Conservation (phyloP, 2,888 invertebrate species). For the Notocelia uddmanniana region DNA sequence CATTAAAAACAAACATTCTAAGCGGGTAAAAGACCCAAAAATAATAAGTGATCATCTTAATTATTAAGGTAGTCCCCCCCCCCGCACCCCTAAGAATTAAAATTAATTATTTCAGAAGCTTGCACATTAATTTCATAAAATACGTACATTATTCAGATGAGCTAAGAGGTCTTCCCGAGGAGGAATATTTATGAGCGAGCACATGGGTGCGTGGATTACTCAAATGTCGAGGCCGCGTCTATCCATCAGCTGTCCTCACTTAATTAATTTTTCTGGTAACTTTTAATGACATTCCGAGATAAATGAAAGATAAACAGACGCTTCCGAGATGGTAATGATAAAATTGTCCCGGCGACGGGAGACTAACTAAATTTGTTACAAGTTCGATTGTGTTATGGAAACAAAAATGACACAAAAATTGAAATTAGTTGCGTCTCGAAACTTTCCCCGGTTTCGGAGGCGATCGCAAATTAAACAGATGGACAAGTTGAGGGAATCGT, state of each 20-base stretch:
- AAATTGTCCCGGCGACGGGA: conserved; percentile 17
- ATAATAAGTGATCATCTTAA: conserved; percentile 11
- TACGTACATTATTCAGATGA: conserved; percentile 44
- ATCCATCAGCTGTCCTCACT: conserved; percentile 38
- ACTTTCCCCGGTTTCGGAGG: conserved; percentile 42
- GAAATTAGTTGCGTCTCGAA: conserved; percentile 48
- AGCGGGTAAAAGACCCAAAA: conserved; percentile 1
- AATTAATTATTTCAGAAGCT: conserved; percentile 29
- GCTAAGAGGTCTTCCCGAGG: conserved; percentile 17
- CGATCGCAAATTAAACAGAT: conserved; percentile 50
- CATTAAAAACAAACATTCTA: conserved; percentile 40
- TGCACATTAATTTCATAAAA: conserved; percentile 41
- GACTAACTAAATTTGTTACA: conserved; percentile 36
- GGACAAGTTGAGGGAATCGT: conserved; percentile 49
- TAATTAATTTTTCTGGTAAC: conserved; percentile 45
- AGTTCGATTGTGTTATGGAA: conserved; percentile 48
- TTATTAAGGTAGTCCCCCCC: conserved; percentile 16
- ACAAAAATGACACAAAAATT: conserved; percentile 48
- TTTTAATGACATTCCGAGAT: conserved; percentile 37
- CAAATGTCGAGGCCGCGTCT: conserved; percentile 27
- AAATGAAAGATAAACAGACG: conserved; percentile 41
- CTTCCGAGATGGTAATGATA: conserved; percentile 11
- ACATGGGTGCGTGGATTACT: conserved; percentile 44
- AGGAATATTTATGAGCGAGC: conserved; percentile 48
- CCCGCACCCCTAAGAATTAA: conserved; percentile 37